Base-by-base conservation (phyloP, 2,797 vertebrate genomes). In the Melanotaenia boesemani region DNA sequence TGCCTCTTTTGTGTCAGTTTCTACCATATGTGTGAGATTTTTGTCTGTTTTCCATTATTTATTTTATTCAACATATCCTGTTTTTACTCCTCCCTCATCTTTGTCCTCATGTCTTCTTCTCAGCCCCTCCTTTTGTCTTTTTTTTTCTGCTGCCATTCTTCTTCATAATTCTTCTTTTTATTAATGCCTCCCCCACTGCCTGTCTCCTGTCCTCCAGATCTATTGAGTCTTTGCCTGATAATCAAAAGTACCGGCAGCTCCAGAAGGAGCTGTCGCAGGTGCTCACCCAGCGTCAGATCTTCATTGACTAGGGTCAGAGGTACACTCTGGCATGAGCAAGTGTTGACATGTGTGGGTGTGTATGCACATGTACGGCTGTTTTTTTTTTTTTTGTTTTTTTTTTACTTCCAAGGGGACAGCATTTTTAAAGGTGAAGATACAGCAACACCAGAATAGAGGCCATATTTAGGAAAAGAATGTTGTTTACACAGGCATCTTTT, bases 211-310 rank as follows among this genome's bases (percentile, higher is more conserved):
- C 66, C 91, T 92, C 94, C 95, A 99, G 98, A 98, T 99, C 98
- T 95, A 95, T 99, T 93, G 97, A 99, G 55, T 98, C 97, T 95
- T 96, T 99, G 91, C 97, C 98, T 3, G 98, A 99, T 96, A 98
- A 98, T 96, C 95, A 97, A 96, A 99, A 98, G 95, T 98, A 97
- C 95, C 96, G 96, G 91, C 98, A 99, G 96, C 95, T 99, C 95
- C 98, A 99, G 96, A 96, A 96, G 93, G 98, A 99, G 89, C 97
- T 99, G 91, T 99, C 98, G 87, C 98, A 99, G 95, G 98, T 99
- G 91, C 94, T 99, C 94, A 99, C 98, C 89, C 98, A 99, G 95
- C 97, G 98, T 92, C 98, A 99, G 96, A 98, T 97, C 97, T 98
- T 97, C 97, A 98, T 98, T 96, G 97, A 99, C 88, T 98, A 97